Evolutionary conservation across 2,797 vertebrate genomes (phyloP).

Genomic region (Macroramphosus scolopax): DNA sequence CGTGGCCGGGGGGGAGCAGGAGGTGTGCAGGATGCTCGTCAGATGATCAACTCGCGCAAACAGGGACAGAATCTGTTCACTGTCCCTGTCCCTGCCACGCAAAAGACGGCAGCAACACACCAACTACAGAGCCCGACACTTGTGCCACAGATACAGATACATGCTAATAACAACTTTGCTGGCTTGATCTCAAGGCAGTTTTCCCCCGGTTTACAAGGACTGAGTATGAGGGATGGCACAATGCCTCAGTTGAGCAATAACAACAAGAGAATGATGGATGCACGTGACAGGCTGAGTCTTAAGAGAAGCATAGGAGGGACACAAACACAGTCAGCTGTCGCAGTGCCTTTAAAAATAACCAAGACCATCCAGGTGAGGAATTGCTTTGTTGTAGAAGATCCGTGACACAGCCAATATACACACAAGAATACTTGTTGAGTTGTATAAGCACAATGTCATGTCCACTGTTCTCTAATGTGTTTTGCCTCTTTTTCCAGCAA

Average conservation of each 20-base stretch:
- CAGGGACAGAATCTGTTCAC: conserved; percentile 67
- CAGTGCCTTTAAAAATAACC: conserved; percentile 88
- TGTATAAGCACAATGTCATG: not conserved
- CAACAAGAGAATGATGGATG: conserved; percentile 85
- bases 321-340: conserved; percentile 61
- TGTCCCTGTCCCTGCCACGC: conserved; percentile 33
- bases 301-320: conserved; percentile 84
- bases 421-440: not conserved
- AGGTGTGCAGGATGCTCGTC: conserved; percentile 88
- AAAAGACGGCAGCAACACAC: conserved; percentile 37
- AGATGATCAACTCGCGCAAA: conserved; percentile 95
- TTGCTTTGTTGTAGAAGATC: not conserved
- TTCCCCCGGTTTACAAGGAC: conserved; percentile 55
- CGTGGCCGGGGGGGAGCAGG: conserved; percentile 82
- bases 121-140: conserved; percentile 56
- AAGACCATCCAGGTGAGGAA: conserved; percentile 93
- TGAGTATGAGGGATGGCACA: conserved; percentile 47
- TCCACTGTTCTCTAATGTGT: not conserved
- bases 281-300: conserved; percentile 90
- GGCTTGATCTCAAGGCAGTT: conserved; percentile 61
- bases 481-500: conserved; percentile 65
- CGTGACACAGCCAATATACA: not conserved
- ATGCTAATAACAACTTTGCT: conserved; percentile 50
- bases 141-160: conserved; percentile 75
- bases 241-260: conserved; percentile 68